These are phyloP conservation scores for Herminia tarsipennalis DNA, from an alignment of 2,888 invertebrate species.

Conservation along the genomic window DNA sequence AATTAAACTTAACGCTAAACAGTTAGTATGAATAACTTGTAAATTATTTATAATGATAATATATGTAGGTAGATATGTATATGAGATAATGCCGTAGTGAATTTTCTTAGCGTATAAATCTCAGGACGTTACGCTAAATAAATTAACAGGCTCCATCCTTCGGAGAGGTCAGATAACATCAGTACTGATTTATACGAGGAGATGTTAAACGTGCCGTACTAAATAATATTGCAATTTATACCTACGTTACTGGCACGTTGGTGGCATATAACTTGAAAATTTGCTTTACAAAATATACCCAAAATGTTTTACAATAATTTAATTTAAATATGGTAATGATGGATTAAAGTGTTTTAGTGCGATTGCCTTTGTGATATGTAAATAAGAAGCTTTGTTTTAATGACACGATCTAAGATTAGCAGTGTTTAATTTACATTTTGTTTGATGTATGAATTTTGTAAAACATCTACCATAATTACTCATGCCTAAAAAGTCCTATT, in stretches of 20 bases:
- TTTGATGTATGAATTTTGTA: too few relatives aligned
- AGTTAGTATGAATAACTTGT: too few relatives aligned
- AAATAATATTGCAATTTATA: conserved; percentile 26
- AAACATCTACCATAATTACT: too few relatives aligned
- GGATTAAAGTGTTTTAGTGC: too few relatives aligned
- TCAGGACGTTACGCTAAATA: conserved; percentile 55
- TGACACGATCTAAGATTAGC: background rate
- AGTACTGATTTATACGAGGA: conserved; percentile 58
- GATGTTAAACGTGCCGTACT: conserved; percentile 38
- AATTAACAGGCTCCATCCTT: conserved; percentile 52
- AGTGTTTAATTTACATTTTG: background rate
- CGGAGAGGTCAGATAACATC: conserved; percentile 60
- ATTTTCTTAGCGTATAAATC: conserved; percentile 45
- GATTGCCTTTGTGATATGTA: background rate
- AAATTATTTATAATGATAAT: too few relatives aligned
- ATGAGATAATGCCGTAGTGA: conserved; percentile 12
- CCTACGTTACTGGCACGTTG: background rate
- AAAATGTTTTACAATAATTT: background rate
- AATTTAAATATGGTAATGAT: background rate
- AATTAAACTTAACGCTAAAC: too few relatives aligned
- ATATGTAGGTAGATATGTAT: conserved; percentile 21
- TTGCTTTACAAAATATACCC: conserved; percentile 1
- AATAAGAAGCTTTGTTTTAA: too few relatives aligned
- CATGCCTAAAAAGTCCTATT: too few relatives aligned
- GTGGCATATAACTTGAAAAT: too few relatives aligned